Conservation (phyloP, 2,113 vertebrate genomes). For the Nothoprocta pentlandii region DNA sequence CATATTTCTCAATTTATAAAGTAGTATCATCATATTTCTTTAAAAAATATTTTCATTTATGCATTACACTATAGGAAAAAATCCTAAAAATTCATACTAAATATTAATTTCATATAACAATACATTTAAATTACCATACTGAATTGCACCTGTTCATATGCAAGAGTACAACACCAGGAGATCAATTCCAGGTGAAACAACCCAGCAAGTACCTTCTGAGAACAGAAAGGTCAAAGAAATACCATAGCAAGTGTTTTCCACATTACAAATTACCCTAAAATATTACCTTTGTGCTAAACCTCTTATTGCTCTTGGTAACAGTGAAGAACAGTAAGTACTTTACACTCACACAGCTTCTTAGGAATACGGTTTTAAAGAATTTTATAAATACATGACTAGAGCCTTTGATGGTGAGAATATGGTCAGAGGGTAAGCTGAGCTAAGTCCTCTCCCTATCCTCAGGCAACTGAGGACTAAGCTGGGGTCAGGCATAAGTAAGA, state of each 20-base stretch:
- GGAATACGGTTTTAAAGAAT: background rate
- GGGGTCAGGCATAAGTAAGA: background rate
- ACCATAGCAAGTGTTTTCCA: background rate
- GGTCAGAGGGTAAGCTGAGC: background rate
- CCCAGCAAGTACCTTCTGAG: background rate
- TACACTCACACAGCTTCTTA: background rate
- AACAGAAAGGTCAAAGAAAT: background rate
- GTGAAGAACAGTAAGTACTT: background rate
- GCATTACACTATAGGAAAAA: background rate
- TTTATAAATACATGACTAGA: background rate
- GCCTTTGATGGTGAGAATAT: background rate
- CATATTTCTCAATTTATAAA: background rate
- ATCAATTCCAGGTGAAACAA: background rate
- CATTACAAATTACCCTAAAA: background rate
- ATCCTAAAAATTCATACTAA: background rate
- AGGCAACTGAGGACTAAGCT: background rate
- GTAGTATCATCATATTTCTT: background rate
- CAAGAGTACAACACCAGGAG: background rate
- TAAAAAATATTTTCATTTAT: background rate
- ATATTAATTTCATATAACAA: background rate
- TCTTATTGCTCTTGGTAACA: background rate
- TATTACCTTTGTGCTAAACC: background rate
- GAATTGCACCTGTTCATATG: background rate
- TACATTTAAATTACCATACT: background rate
- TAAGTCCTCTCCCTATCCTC: background rate